Conservation (phyloP, 2,888 invertebrate species). For the Steinernema hermaphroditum region DNA sequence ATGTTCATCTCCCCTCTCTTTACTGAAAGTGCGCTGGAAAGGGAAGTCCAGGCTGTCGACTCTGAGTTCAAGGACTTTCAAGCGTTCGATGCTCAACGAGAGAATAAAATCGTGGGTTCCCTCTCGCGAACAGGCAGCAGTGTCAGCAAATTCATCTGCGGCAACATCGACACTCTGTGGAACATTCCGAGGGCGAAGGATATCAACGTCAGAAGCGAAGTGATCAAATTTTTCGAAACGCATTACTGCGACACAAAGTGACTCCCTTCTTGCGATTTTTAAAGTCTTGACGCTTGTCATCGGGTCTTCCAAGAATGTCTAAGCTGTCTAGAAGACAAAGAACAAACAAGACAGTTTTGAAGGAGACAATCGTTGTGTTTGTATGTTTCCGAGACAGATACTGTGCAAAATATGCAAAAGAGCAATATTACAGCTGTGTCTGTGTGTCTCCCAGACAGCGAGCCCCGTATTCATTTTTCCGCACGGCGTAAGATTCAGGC, state of each 20-base stretch:
- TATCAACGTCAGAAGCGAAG: background rate
- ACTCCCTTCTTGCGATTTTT: constrained; percentile 18
- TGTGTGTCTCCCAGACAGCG: too few species aligned
- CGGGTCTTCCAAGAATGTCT: background rate
- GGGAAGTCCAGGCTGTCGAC: constrained; percentile 92
- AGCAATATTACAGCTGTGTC: too few species aligned
- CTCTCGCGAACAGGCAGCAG: background rate
- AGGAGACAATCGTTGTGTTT: too few species aligned
- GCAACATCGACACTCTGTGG: background rate
- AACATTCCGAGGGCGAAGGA: background rate
- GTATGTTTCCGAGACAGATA: too few species aligned
- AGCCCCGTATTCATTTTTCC: too few species aligned
- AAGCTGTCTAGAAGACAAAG: background rate
- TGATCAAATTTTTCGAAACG: background rate
- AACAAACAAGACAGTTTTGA: too few species aligned
- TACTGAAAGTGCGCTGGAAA: constrained; percentile 84
- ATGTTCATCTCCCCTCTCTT: constrained; percentile 92
- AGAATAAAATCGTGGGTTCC: constrained; percentile 81
- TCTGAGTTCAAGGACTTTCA: constrained; percentile 95
- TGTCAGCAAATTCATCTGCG: background rate
- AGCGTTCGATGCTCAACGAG: constrained; percentile 83
- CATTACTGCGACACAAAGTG: background rate
- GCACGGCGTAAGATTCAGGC: too few species aligned
- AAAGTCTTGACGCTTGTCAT: background rate
- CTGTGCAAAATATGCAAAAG: too few species aligned